Evolutionary conservation across 2,888 invertebrate genomes (phyloP).

Genomic region (Chrysodeixis includens): DNA sequence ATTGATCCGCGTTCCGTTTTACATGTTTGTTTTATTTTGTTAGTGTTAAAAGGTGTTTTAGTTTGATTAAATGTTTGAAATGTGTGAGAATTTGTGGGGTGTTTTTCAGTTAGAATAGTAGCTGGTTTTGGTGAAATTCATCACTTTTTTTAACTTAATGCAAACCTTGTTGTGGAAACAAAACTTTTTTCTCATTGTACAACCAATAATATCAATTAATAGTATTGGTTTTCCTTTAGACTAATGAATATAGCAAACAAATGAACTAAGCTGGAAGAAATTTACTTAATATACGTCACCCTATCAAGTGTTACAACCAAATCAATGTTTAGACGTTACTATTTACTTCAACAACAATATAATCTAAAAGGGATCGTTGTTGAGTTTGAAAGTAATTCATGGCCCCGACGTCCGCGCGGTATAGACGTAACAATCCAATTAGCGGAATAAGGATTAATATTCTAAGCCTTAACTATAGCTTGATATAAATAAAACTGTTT

Average conservation of each 20-base stretch:
- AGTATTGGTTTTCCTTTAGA: too few relatives aligned
- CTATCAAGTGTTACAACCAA: neutral
- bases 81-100: conserved; percentile 9
- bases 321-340: neutral
- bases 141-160: too few relatives aligned
- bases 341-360: neutral
- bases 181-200: too few relatives aligned
- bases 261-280: too few relatives aligned
- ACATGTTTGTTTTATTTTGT: conserved; percentile 65
- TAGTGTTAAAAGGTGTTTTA: conserved; percentile 64
- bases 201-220: too few relatives aligned
- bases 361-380: neutral
- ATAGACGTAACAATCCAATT: conserved; percentile 2
- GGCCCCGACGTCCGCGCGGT: neutral
- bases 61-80: conserved; percentile 70
- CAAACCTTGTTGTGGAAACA: too few relatives aligned
- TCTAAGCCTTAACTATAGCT: neutral
- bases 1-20: conserved; percentile 69
- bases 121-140: too few relatives aligned
- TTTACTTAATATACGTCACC: too few relatives aligned
- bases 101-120: conserved; percentile 14
- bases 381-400: neutral
- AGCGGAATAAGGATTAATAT: neutral
- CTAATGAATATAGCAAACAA: too few relatives aligned
- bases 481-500: neutral